Conservation (phyloP, 2,113 vertebrate species). For the Melospiza georgiana region DNA sequence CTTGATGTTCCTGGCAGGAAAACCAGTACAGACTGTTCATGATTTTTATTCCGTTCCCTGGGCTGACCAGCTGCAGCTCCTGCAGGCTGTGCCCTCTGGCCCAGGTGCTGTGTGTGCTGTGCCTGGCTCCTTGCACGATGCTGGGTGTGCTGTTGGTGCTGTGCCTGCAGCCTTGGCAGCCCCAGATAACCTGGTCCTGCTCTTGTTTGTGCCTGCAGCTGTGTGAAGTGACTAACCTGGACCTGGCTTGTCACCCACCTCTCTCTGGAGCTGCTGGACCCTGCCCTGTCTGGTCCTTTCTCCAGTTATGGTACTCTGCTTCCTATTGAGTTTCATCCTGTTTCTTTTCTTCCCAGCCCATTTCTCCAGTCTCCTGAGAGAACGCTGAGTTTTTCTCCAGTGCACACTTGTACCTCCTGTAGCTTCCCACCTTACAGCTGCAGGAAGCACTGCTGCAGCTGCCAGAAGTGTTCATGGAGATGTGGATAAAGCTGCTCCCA, state of each 20-base stretch:
- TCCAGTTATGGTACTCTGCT: not conserved
- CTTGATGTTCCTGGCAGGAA: not conserved
- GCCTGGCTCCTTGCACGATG: not conserved
- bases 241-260: not conserved
- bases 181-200: not conserved
- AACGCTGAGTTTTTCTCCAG: not conserved
- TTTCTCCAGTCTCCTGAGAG: constrained; percentile 24
- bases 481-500: not conserved
- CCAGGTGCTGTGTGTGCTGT: not conserved
- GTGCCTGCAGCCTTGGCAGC: not conserved
- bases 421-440: not conserved
- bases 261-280: not conserved
- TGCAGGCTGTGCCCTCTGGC: not conserved
- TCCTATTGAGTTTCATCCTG: not conserved
- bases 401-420: not conserved
- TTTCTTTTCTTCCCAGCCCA: constrained; percentile 26
- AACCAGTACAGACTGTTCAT: not conserved
- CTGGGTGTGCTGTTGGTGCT: not conserved
- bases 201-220: not conserved
- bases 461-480: not conserved
- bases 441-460: not conserved
- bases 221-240: not conserved
- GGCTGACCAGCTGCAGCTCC: not conserved
- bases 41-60: not conserved
- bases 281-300: not conserved